A percentile compares a stretch with the other conserved stretches of the same genome.
Evolutionary conservation across 2,113 vertebrate species (phyloP).

Genomic region (Poicephalus meyeri): DNA sequence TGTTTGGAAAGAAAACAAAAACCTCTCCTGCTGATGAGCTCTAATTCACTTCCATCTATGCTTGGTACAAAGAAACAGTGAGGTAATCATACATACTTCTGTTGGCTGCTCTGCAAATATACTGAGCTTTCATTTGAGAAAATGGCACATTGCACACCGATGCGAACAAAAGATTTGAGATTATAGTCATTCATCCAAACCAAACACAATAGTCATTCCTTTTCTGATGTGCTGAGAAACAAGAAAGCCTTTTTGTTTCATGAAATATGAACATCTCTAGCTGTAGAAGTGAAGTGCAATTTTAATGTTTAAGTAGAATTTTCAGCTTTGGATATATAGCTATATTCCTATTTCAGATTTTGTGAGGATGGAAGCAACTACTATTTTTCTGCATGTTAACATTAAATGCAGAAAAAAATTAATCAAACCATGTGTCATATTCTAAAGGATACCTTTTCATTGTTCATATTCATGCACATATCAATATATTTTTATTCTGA

Average conservation of each 20-base stretch:
- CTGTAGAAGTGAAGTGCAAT: slow-evolving; percentile 10
- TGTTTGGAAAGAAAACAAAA: slow-evolving; percentile 16
- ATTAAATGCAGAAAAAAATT: background rate
- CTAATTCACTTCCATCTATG: slow-evolving; percentile 20
- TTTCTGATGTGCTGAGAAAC: slow-evolving; percentile 31
- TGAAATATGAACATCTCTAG: slow-evolving; percentile 15
- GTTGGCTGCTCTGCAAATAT: background rate
- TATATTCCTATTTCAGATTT: background rate
- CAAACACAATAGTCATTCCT: slow-evolving; percentile 12
- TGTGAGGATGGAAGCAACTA: background rate
- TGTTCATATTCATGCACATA: background rate
- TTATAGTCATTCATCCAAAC: slow-evolving; percentile 13
- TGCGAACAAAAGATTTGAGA: slow-evolving; percentile 34
- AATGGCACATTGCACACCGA: slow-evolving; percentile 35
- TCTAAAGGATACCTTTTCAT: background rate
- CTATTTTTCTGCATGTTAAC: background rate
- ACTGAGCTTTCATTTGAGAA: slow-evolving; percentile 23
- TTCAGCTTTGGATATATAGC: background rate
- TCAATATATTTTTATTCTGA: background rate
- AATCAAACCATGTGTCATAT: background rate
- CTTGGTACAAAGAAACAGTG: slow-evolving; percentile 14
- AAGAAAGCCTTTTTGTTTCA: slow-evolving; percentile 14
- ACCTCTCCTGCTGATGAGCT: slow-evolving; percentile 16
- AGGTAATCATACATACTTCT: slow-evolving; percentile 47
- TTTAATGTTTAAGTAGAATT: background rate